These are phyloP conservation scores for Misgurnus anguillicaudatus DNA, from an alignment of 2,113 vertebrate genomes.

Conservation along the genomic window DNA sequence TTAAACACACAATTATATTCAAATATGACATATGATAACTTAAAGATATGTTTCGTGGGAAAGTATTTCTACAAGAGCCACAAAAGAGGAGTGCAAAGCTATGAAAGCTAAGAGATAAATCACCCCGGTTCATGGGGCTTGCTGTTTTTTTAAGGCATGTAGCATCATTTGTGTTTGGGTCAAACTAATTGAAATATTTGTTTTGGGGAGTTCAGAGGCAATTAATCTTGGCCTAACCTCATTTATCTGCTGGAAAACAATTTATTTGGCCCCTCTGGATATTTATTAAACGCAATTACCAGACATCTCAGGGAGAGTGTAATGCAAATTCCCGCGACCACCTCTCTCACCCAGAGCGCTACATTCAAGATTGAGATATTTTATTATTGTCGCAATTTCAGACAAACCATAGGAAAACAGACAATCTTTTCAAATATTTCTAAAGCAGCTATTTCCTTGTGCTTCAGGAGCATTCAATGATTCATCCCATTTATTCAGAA, in stretches of 20 bases:
- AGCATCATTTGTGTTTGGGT: conserved; percentile 32
- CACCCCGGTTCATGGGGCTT: not conserved
- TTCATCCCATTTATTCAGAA: conserved; percentile 17
- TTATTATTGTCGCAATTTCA: not conserved
- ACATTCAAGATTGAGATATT: too few relatives aligned
- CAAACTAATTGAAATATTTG: conserved; percentile 53
- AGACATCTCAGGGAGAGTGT: conserved; percentile 37
- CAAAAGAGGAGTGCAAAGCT: not conserved
- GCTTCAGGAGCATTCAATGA: conserved; percentile 28
- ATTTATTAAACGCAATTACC: conserved; percentile 60
- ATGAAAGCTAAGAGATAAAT: conserved; percentile 8
- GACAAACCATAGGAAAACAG: not conserved
- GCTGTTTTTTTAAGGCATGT: conserved; percentile 23
- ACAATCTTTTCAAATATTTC: not conserved
- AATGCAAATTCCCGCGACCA: conserved; percentile 44
- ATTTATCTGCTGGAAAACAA: conserved; percentile 49
- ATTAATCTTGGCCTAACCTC: conserved; percentile 53
- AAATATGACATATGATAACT: not conserved
- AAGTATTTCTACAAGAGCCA: not conserved
- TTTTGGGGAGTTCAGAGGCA: conserved; percentile 47
- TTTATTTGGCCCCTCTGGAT: conserved; percentile 50
- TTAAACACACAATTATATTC: not conserved
- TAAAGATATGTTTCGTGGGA: not conserved
- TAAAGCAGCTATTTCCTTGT: not conserved
- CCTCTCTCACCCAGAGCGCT: not conserved